Evolutionary conservation across 2,888 invertebrate genomes (phyloP).

Genomic region (Philonicus albiceps): DNA sequence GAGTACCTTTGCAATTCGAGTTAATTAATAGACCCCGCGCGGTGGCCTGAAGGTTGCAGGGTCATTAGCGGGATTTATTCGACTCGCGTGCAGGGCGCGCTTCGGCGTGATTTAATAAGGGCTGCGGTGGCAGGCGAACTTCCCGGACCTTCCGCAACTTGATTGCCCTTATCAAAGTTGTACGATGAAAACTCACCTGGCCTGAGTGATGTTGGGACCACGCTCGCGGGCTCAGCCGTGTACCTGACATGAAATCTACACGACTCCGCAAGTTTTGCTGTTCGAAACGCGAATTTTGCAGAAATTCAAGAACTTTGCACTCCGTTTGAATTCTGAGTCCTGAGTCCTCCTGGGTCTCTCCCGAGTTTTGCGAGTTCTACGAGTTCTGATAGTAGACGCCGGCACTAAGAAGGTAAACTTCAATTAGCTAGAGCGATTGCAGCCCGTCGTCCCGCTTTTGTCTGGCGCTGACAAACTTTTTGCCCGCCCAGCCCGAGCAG

Average conservation of each 20-base stretch:
- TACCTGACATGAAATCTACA: not conserved
- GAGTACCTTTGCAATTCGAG: not conserved
- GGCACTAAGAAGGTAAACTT: conserved; percentile 26
- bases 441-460: not conserved
- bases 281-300: not conserved
- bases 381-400: not conserved
- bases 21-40: conserved; percentile 13
- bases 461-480: conserved; percentile 5
- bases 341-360: too few relatives aligned
- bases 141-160: not conserved
- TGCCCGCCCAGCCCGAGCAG: too few relatives aligned
- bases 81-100: not conserved
- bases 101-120: not conserved
- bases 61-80: conserved; percentile 25
- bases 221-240: not conserved
- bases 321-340: not conserved
- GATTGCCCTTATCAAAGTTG: not conserved
- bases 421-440: conserved; percentile 27
- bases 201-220: not conserved
- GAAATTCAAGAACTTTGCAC: not conserved
- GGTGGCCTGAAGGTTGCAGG: not conserved
- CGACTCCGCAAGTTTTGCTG: not conserved
- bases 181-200: not conserved
- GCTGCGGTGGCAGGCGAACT: not conserved
- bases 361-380: too few relatives aligned